phyloP scores from a whole-genome alignment of 2,888 invertebrate species.

The Glaucopsyche alexis region DNA sequence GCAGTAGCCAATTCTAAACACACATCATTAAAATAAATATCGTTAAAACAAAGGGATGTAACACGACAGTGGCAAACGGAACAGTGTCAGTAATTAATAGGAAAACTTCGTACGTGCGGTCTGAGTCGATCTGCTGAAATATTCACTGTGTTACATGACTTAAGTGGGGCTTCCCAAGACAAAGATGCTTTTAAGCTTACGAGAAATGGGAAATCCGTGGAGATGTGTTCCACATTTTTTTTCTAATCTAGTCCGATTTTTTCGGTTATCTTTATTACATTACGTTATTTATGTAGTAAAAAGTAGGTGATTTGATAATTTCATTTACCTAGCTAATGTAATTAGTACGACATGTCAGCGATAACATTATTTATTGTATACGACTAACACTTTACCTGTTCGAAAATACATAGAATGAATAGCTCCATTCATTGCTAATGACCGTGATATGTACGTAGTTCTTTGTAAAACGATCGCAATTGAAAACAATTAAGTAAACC shows the following conservation, averaged over 20 bases:
- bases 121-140: slow-evolving; percentile 57
- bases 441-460: slow-evolving; percentile 8
- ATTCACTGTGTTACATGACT: slow-evolving; percentile 67
- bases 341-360: background rate
- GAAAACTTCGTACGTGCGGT: slow-evolving; percentile 46
- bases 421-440: slow-evolving; percentile 12
- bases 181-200: slow-evolving; percentile 77
- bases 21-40: slow-evolving; percentile 5
- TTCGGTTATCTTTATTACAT: background rate
- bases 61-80: slow-evolving; percentile 28
- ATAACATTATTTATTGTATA: slow-evolving; percentile 3
- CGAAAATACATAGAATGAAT: background rate
- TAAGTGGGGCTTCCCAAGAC: slow-evolving; percentile 71
- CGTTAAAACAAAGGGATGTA: slow-evolving; percentile 20
- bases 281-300: background rate
- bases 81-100: slow-evolving; percentile 54
- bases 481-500: slow-evolving; percentile 32
- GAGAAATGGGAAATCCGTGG: slow-evolving; percentile 46
- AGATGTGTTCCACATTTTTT: slow-evolving; percentile 38
- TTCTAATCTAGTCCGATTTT: background rate
- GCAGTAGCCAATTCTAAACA: background rate
- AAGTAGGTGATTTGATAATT: background rate
- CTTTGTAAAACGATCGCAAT: slow-evolving; percentile 34
- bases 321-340: background rate
- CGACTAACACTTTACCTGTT: background rate